Conservation (phyloP, 1,140 invertebrate species). For the Neodiprion pinetum region DNA sequence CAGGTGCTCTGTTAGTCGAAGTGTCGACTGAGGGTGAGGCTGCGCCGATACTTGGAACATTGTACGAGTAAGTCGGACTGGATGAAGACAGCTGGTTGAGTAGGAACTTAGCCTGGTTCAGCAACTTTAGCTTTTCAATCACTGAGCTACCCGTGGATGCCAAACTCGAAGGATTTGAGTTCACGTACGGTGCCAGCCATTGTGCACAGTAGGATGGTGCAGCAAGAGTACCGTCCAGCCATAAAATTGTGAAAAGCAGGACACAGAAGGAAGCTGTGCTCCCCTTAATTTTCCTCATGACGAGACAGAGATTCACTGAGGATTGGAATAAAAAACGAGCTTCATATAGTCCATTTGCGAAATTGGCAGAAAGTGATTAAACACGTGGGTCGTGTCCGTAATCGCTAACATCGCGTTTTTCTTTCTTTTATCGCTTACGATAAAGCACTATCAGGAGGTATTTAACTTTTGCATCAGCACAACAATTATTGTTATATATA, state of each 20-base stretch:
- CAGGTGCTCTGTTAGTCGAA: background rate
- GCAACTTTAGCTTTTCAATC: background rate
- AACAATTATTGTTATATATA: too few relatives aligned
- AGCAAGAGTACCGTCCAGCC: background rate
- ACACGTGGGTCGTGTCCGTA: background rate
- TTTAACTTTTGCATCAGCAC: too few relatives aligned
- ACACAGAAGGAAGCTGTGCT: background rate
- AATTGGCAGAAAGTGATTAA: background rate
- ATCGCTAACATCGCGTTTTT: background rate
- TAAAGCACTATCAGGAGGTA: too few relatives aligned
- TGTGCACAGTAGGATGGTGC: background rate
- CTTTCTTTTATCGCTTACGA: background rate
- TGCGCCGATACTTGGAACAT: background rate
- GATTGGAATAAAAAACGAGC: background rate
- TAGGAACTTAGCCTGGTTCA: background rate
- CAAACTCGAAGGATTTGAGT: background rate
- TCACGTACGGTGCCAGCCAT: background rate
- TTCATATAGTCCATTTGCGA: background rate
- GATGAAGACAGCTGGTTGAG: background rate
- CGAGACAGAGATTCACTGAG: background rate
- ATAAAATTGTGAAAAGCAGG: background rate
- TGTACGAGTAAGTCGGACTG: background rate
- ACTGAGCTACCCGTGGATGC: background rate
- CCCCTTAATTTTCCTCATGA: background rate
- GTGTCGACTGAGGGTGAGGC: background rate